Percentiles rank a stretch among this genome's conserved stretches.
Evolutionary conservation across 2,797 vertebrate species (phyloP).

Genomic region (Sciurus carolinensis): DNA sequence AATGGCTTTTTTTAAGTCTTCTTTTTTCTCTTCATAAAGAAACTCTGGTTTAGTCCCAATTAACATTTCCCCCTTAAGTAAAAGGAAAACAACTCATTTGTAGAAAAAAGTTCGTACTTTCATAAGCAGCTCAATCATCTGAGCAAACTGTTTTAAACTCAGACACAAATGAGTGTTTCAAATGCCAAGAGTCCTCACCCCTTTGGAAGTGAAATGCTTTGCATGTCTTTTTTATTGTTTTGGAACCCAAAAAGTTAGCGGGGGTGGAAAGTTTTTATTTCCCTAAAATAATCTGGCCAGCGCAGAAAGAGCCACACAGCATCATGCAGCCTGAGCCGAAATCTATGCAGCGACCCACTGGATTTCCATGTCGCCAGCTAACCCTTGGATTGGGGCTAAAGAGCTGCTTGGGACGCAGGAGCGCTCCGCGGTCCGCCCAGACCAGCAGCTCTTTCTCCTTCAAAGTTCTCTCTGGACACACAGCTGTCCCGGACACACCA

Average conservation of each 20-base stretch:
- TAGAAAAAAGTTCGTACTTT: constrained; percentile 70
- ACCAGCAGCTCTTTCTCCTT: not conserved
- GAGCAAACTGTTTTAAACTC: constrained; percentile 67
- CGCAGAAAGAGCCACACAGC: not conserved
- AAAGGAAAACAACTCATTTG: constrained; percentile 76
- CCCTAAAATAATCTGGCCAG: constrained; percentile 59
- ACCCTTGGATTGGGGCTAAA: not conserved
- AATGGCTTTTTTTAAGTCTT: constrained; percentile 76
- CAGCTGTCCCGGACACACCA: constrained; percentile 24
- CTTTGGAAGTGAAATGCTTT: constrained; percentile 67
- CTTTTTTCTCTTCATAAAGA: constrained; percentile 75
- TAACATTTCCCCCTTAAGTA: constrained; percentile 60
- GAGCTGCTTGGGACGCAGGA: not conserved
- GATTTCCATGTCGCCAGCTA: not conserved
- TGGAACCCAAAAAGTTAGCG: constrained; percentile 54
- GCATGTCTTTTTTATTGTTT: constrained; percentile 51
- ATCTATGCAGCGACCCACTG: constrained; percentile 1
- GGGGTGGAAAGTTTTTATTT: constrained; percentile 69
- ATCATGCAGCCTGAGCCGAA: not conserved
- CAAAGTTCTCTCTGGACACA: not conserved
- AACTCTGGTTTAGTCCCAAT: constrained; percentile 80
- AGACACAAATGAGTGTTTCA: constrained; percentile 72
- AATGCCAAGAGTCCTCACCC: constrained; percentile 55
- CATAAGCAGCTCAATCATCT: constrained; percentile 54
- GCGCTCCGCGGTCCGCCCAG: not conserved